Evolutionary conservation across 2,888 invertebrate species (phyloP).

Genomic region (Entomobrya multifasciata): DNA sequence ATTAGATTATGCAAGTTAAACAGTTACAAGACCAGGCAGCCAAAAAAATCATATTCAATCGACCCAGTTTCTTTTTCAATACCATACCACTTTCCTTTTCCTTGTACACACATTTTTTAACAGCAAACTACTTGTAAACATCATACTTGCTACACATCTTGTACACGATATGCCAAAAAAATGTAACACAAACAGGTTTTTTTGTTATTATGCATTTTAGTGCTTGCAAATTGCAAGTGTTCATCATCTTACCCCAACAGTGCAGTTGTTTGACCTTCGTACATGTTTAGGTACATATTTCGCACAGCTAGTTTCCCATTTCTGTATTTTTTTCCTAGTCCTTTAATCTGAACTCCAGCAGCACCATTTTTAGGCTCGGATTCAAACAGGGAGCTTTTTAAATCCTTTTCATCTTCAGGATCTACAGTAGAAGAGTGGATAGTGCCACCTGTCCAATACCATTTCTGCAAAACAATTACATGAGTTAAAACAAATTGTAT

Average conservation of each 20-base stretch:
- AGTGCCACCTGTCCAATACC: slow-evolving; percentile 80
- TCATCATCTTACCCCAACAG: slow-evolving; percentile 85
- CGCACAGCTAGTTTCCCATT: slow-evolving; percentile 85
- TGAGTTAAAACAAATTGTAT: too few relatives aligned
- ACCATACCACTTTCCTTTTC: slow-evolving; percentile 21
- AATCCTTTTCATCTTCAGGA: neutral
- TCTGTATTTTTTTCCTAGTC: slow-evolving; percentile 84
- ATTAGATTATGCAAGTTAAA: slow-evolving; percentile 23
- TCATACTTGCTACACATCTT: neutral
- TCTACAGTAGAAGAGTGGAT: slow-evolving; percentile 36
- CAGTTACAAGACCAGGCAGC: neutral
- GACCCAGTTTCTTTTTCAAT: too few relatives aligned
- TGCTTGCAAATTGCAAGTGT: neutral
- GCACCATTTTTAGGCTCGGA: slow-evolving; percentile 82
- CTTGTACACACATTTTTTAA: neutral
- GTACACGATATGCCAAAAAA: neutral
- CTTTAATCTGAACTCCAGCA: slow-evolving; percentile 83
- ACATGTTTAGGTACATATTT: slow-evolving; percentile 88
- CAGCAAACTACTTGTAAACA: neutral
- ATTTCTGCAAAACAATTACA: slow-evolving; percentile 80
- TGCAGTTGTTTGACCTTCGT: slow-evolving; percentile 91
- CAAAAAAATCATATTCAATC: neutral
- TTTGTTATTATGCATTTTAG: slow-evolving; percentile 1
- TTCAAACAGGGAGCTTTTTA: slow-evolving; percentile 81
- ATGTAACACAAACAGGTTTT: neutral